A percentile compares a stretch with the other conserved stretches of the same genome.
phyloP scores from a whole-genome alignment of 1,140 invertebrate genomes.

The Tyrophagus putrescentiae region DNA sequence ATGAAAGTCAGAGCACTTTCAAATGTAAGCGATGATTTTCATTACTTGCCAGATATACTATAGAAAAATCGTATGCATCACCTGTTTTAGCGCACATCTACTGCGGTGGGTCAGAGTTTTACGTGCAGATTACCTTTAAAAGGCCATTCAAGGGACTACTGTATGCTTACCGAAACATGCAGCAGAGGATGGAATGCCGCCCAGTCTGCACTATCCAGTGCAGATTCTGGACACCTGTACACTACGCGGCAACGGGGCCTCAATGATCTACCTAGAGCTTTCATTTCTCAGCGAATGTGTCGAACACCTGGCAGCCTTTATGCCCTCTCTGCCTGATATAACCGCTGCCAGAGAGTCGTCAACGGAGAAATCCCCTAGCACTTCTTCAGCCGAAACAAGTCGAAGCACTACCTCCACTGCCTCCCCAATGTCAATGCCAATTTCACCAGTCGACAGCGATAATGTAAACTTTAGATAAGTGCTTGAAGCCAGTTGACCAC shows the following conservation, averaged over 20 bases:
- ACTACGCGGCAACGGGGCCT: constrained; percentile 14
- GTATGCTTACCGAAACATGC: constrained; percentile 1
- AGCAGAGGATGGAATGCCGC: too few species aligned
- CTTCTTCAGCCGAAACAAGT: too few species aligned
- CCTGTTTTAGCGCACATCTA: constrained; percentile 6
- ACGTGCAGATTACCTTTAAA: constrained; percentile 4
- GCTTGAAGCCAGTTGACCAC: too few species aligned
- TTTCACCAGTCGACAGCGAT: too few species aligned
- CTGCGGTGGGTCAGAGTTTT: constrained; percentile 11
- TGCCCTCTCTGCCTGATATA: too few species aligned
- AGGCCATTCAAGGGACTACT: constrained; percentile 11
- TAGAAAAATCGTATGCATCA: not conserved
- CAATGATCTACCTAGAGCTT: constrained; percentile 6
- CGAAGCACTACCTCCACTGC: too few species aligned
- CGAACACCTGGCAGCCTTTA: not conserved
- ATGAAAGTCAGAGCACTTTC: constrained; percentile 3
- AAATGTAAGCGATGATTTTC: constrained; percentile 10
- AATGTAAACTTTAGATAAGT: too few species aligned
- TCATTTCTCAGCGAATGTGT: constrained; percentile 16
- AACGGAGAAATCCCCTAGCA: too few species aligned
- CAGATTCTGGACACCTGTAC: constrained; percentile 8
- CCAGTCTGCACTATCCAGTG: not conserved
- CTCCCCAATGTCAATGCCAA: too few species aligned
- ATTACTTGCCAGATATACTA: not conserved
- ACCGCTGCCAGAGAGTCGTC: too few species aligned